Evolutionary conservation across 2,113 vertebrate species (phyloP).

Genomic region (Columba livia): DNA sequence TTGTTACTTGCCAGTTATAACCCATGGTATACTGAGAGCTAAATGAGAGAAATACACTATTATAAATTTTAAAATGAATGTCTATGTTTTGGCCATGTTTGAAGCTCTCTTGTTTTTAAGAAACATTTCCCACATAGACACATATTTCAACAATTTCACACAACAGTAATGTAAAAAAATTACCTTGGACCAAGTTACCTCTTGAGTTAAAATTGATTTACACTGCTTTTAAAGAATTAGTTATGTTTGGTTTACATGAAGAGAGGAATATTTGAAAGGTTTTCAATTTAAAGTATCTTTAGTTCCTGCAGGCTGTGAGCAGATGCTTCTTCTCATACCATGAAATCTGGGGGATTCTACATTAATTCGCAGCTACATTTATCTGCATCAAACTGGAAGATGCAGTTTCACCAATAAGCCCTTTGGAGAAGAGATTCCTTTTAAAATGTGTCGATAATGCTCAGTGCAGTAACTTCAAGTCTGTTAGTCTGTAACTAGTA

Average conservation of each 20-base stretch:
- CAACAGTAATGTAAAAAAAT: background rate
- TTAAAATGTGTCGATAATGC: background rate
- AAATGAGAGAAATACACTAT: background rate
- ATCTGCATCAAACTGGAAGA: background rate
- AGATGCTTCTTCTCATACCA: background rate
- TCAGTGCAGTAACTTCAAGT: background rate
- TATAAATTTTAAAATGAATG: background rate
- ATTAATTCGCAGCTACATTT: background rate
- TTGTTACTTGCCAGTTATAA: background rate
- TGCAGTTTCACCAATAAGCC: background rate
- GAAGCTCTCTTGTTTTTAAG: background rate
- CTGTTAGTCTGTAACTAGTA: background rate
- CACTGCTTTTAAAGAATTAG: background rate
- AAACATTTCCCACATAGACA: background rate
- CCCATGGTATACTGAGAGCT: background rate
- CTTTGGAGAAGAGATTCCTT: background rate
- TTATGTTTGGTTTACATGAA: background rate
- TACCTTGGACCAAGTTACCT: background rate
- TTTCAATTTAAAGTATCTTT: background rate
- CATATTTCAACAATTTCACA: background rate
- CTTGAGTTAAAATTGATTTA: background rate
- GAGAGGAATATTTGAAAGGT: background rate
- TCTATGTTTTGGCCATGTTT: background rate
- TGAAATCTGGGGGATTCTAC: background rate
- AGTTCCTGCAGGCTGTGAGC: background rate